These are phyloP conservation scores for Holocentrus rufus DNA, from an alignment of 2,797 vertebrate species.

Conservation along the genomic window DNA sequence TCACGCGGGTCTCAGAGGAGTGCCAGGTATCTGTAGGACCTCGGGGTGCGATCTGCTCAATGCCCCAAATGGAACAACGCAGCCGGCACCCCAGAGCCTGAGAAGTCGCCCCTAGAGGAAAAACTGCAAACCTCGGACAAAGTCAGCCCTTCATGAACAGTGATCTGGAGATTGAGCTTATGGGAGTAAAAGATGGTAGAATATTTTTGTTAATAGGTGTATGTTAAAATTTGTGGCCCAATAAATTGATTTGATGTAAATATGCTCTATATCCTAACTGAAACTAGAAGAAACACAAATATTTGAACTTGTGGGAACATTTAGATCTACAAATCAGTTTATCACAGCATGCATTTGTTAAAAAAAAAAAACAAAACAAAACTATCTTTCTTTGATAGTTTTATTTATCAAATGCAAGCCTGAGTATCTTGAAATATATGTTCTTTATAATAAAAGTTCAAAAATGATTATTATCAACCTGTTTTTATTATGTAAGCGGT, in stretches of 20 bases:
- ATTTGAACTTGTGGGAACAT: slow-evolving; percentile 33
- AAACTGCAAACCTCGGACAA: slow-evolving; percentile 1
- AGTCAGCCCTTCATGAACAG: slow-evolving; percentile 31
- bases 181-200: slow-evolving; percentile 37
- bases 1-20: slow-evolving; percentile 79
- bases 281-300: slow-evolving; percentile 45
- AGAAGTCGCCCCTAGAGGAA: slow-evolving; percentile 73
- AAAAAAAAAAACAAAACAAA: slow-evolving; percentile 61
- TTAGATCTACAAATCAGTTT: slow-evolving; percentile 7
- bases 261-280: slow-evolving; percentile 59
- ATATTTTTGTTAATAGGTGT: slow-evolving; percentile 63
- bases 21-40: slow-evolving; percentile 83
- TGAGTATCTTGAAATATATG: slow-evolving; percentile 68
- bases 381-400: slow-evolving; percentile 51
- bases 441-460: slow-evolving; percentile 81
- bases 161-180: slow-evolving; percentile 33
- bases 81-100: slow-evolving; percentile 59
- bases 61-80: slow-evolving; percentile 52
- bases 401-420: slow-evolving; percentile 68
- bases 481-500: slow-evolving; percentile 36
- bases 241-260: slow-evolving; percentile 72
- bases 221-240: slow-evolving; percentile 32
- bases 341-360: slow-evolving; percentile 51
- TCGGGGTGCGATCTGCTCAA: slow-evolving; percentile 78
- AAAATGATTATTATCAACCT: slow-evolving; percentile 48